Conservation (phyloP, 2,797 vertebrate genomes). For the Gallinago stenura region DNA sequence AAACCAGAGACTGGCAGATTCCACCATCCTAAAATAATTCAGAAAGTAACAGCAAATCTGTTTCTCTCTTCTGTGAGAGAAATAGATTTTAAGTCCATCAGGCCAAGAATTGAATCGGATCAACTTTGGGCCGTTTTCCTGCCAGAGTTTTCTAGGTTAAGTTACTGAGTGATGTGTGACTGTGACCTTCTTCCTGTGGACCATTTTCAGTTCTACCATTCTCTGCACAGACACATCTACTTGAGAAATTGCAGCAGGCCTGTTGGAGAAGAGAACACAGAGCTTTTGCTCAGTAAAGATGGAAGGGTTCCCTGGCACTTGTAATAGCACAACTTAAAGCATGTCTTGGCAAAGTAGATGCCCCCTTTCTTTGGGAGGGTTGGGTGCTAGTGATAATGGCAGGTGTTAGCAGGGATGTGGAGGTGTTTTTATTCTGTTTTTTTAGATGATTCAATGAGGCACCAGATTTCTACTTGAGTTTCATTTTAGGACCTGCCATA, state of each 20-base stretch:
- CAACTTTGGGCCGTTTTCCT: fast-evolving
- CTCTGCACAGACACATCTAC: not conserved
- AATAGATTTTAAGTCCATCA: not conserved
- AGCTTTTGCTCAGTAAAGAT: not conserved
- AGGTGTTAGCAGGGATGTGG: not conserved
- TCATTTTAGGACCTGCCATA: not conserved
- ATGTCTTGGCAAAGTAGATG: not conserved
- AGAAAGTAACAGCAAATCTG: not conserved
- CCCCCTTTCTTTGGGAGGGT: not conserved
- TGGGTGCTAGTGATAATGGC: not conserved
- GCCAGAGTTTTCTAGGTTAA: not conserved
- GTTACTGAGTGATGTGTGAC: not conserved
- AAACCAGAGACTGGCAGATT: not conserved
- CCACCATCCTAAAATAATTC: not conserved
- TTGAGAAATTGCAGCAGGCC: not conserved
- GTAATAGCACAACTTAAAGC: not conserved
- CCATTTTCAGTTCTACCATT: not conserved
- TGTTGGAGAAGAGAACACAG: not conserved
- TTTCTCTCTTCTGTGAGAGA: not conserved
- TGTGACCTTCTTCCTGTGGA: not conserved
- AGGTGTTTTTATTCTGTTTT: not conserved
- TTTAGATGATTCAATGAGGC: fast-evolving
- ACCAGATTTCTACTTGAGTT: not conserved
- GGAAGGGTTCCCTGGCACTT: not conserved
- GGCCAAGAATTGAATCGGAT: not conserved